phyloP scores from a whole-genome alignment of 2,888 invertebrate species.

The Lydus trimaculatus region DNA sequence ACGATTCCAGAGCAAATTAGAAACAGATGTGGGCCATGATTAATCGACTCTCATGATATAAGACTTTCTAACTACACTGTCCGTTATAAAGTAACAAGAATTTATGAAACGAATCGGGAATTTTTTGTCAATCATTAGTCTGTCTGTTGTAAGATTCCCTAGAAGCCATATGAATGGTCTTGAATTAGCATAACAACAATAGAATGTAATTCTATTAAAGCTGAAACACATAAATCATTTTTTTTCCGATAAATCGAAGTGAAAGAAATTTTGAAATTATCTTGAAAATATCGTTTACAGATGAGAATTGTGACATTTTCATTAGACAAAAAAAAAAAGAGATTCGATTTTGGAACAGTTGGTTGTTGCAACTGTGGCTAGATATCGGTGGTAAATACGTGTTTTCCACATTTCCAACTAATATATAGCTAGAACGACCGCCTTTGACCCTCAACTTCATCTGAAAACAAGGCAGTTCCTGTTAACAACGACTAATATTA shows the following conservation, averaged over 20 bases:
- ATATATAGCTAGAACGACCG: slow-evolving; percentile 17
- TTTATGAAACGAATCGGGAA: neutral
- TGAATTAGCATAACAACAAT: neutral
- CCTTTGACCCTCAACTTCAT: slow-evolving; percentile 26
- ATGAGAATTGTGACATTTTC: neutral
- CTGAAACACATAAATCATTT: neutral
- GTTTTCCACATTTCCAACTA: slow-evolving; percentile 17
- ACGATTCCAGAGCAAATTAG: slow-evolving; percentile 24
- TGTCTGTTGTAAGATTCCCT: neutral
- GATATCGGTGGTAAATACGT: neutral
- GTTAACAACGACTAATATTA: slow-evolving; percentile 30
- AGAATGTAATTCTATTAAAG: neutral
- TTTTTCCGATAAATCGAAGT: slow-evolving; percentile 10
- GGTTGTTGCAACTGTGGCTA: neutral
- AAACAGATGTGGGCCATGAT: slow-evolving; percentile 29
- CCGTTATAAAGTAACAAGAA: neutral
- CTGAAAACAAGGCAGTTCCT: slow-evolving; percentile 20
- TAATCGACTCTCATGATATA: slow-evolving; percentile 23
- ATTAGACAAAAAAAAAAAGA: neutral
- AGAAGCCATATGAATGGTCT: neutral
- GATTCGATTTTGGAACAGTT: neutral
- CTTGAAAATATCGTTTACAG: neutral
- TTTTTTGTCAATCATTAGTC: neutral
- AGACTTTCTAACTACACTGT: neutral
- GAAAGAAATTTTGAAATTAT: slow-evolving; percentile 15